Evolutionary conservation across 2,888 invertebrate genomes (phyloP), one percentile per base, ranked within the genome.

Genomic region (Cylloceria caligata): DNA sequence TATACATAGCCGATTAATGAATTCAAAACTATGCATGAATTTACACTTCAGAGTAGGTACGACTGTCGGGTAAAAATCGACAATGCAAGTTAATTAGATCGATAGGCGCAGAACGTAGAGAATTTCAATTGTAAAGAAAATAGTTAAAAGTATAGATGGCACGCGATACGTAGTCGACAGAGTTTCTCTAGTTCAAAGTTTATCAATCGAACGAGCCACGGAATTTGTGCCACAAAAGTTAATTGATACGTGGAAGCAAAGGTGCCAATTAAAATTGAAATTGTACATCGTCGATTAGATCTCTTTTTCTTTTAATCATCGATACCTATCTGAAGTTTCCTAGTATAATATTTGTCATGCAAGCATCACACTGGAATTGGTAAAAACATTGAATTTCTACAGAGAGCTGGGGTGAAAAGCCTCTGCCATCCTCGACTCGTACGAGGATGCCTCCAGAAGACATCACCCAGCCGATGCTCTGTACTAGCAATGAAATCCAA

Each of bases 371-470:
- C 39, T 73, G 81, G 81, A 81, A 81, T 81, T 78, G 81, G 47
- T 42, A 60, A 74, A 60, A 27, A 55, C 64, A 62, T 73, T 69
- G 36, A 65, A 49, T 62, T 42, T 45, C 27, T 30, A 34, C 49
- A 34, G 39, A 45, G 62, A 81, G 67, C 47, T 24, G 73, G 69
- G 52, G 68, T 47, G 81, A 76, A 74, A 80, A 34, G 80, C 72
- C 87, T 87, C 87, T 87, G 87, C 69, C 84, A 79, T 83, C 86
- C 86, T 85, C 84, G 74, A 72, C 83, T 73, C 80, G 78, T 24
- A 79, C 83, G 86, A 87, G 83, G 84, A 85, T 84, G 69, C 57
- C 45, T 83, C 81, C 85, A 85, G 85, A 85, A 81, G 87, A 80
- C 81, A 71, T 60, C 73, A 21, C 77, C 39, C 81, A 42, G 57